Conservation (phyloP, 2,888 invertebrate species). For the Xestia ashworthii region DNA sequence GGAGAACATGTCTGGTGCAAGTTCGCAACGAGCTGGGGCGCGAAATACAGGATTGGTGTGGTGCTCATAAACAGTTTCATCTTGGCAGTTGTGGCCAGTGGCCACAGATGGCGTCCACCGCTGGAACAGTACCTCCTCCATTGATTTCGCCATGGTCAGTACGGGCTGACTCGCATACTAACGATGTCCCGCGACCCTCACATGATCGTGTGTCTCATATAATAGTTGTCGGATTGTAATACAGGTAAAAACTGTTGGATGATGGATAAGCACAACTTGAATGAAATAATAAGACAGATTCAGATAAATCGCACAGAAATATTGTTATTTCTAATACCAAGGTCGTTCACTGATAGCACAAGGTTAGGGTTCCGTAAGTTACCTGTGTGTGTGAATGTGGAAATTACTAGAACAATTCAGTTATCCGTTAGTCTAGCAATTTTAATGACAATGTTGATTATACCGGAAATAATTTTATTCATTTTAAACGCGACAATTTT, state of each 20-base stretch:
- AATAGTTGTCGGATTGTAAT: not conserved
- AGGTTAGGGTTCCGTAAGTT: conserved; percentile 11
- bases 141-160: not conserved
- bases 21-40: not conserved
- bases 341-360: conserved; percentile 2
- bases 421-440: not conserved
- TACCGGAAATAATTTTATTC: conserved; percentile 21
- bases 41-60: not conserved
- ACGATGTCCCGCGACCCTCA: not conserved
- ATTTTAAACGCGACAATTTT: conserved; percentile 18
- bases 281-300: conserved; percentile 9
- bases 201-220: not conserved
- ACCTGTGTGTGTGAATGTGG: not conserved
- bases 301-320: not conserved
- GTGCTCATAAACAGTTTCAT: not conserved
- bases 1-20: not conserved
- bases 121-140: not conserved
- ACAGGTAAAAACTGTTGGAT: not conserved
- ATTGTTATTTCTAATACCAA: not conserved
- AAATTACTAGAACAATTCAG: conserved; percentile 7
- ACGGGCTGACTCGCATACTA: not conserved
- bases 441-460: conserved; percentile 13
- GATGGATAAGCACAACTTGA: not conserved
- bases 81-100: conserved; percentile 1
- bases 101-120: not conserved